phyloP scores from a whole-genome alignment of 2,797 vertebrate genomes.

The Urocyon cinereoargenteus region DNA sequence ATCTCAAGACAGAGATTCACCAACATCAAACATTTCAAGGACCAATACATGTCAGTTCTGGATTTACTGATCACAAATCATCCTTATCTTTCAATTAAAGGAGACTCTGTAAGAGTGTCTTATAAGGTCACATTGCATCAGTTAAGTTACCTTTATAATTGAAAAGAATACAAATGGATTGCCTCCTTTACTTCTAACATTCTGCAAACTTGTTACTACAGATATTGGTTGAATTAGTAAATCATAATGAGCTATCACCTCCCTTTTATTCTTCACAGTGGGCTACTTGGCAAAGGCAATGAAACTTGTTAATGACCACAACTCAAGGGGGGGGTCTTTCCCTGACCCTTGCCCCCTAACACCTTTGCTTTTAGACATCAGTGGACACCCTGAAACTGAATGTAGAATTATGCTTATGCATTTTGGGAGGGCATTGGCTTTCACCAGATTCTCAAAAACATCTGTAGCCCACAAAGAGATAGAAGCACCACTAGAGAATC shows the following conservation, averaged over 20 bases:
- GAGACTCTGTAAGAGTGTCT: background rate
- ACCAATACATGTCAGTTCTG: background rate
- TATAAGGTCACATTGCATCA: background rate
- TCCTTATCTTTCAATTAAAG: slow-evolving; percentile 7
- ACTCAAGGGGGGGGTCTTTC: background rate
- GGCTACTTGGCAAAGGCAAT: background rate
- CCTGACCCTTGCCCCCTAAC: too few relatives aligned
- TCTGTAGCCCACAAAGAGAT: background rate
- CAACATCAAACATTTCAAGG: background rate
- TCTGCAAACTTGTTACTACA: background rate
- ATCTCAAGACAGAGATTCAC: background rate
- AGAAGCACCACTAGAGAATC: background rate
- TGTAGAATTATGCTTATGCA: background rate
- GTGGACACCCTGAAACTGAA: background rate
- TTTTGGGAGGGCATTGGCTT: background rate
- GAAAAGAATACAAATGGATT: background rate
- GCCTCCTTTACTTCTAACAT: background rate
- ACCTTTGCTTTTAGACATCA: background rate
- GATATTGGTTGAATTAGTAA: background rate
- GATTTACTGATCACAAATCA: background rate
- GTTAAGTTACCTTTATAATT: background rate
- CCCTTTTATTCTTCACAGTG: background rate
- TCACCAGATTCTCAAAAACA: background rate
- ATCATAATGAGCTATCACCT: background rate
- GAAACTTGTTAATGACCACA: background rate